phyloP scores from a whole-genome alignment of 2,797 vertebrate genomes.

The Sebastolobus altivelis region DNA sequence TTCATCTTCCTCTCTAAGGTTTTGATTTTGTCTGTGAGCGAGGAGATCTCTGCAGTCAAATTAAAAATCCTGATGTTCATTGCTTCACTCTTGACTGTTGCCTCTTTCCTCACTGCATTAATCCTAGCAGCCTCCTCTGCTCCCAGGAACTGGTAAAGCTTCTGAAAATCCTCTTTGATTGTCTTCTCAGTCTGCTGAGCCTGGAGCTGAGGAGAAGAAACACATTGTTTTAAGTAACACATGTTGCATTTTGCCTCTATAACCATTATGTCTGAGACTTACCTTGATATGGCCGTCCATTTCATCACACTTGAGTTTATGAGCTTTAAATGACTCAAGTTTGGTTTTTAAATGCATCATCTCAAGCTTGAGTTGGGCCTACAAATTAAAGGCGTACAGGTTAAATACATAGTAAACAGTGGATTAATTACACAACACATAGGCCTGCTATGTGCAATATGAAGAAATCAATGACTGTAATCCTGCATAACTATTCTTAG shows the following conservation, averaged over 20 bases:
- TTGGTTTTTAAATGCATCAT: slow-evolving; percentile 27
- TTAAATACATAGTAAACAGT: not conserved
- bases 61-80: slow-evolving; percentile 26
- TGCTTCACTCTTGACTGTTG: not conserved
- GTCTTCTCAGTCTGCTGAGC: slow-evolving; percentile 47
- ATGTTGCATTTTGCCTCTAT: rapidly evolving
- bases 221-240: not conserved
- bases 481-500: no score
- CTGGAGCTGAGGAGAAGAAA: slow-evolving; percentile 50
- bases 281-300: slow-evolving; percentile 43
- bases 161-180: slow-evolving; percentile 52
- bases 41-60: slow-evolving; percentile 28
- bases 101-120: slow-evolving; percentile 42
- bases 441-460: no score
- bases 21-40: slow-evolving; percentile 16
- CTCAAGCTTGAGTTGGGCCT: slow-evolving; percentile 20
- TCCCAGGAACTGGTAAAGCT: slow-evolving; percentile 44
- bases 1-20: not conserved
- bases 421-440: not conserved
- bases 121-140: slow-evolving; percentile 45
- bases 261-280: rapidly evolving
- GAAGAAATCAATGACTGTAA: no score
- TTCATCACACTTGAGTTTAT: not conserved
- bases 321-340: rapidly evolving
- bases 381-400: rapidly evolving